Base-by-base conservation (phyloP, 2,797 vertebrate genomes). In the Falco columbarius region DNA sequence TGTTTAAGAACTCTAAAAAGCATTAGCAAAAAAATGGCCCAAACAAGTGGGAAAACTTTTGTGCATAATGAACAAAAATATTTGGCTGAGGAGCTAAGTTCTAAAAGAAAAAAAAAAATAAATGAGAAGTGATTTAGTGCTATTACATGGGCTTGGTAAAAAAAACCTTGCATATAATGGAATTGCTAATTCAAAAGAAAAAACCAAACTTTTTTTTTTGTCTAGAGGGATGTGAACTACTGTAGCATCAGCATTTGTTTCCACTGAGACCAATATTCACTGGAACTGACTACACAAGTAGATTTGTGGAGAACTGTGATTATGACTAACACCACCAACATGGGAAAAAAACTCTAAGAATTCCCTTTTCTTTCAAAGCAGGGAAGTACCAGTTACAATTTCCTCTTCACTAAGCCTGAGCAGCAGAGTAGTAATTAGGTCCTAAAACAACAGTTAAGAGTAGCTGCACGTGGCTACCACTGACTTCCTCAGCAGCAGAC, bases 331-430 rank as follows among this genome's bases (percentile, higher is more conserved):
- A 51, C 24, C 24, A 62, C 34, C 36, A 76, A 32, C 90, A 93
- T 79, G 86, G 92, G 94, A 93, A 96, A 95, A 97, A 94, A 75
- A 54, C 34, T 75, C 79, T 47, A 89, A 95, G 94, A 95, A 96
- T 72, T 90, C 95, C 75, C 58, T 91, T 85, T 95, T 95, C 76
- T 91, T 93, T 89, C 70, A 88, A 91, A 89, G 61, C 56, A 92
- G 86, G 91, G 81, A 95, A 96, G 70, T 89, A 94, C 74, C 1
- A 3, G 23, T 82, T 86, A 47, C 36, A 72, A 91, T 51, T 95
- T 93, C 92, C 95, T 95, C 86, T 75, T 90, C 14, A 12, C 38
- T 49, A 86, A 83, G 75, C 86, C 72, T 30, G 59, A 82, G 81
- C 16, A 51, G 68, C 61, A 86, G 65, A 94, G 77, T 52, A 74